These are phyloP conservation scores for Drosophila sulfurigaster DNA, from an alignment of 1,140 invertebrate species.

Conservation along the genomic window DNA sequence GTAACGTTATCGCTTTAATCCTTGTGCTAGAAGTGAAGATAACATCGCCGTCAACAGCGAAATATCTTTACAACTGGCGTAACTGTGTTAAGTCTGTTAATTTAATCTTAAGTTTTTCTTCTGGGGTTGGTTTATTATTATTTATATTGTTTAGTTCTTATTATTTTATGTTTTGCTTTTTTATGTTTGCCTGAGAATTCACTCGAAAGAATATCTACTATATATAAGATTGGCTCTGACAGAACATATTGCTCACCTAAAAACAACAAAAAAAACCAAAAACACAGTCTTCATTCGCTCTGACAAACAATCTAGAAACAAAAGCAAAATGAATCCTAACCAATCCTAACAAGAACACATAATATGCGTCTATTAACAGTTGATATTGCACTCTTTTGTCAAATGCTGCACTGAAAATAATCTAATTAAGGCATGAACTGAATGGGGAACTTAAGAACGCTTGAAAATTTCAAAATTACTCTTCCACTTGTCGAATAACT, in stretches of 20 bases:
- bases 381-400: conserved; percentile 4
- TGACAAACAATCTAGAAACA: conserved; percentile 7
- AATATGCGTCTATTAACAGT: not conserved
- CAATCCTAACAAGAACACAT: conserved; percentile 11
- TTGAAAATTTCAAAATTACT: not conserved
- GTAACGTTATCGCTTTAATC: conserved; percentile 3
- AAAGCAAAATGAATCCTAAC: not conserved
- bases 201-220: conserved; percentile 9
- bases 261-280: conserved; percentile 15
- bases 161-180: conserved; percentile 30
- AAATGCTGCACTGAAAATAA: conserved; percentile 2
- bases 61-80: not conserved
- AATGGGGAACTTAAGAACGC: conserved; percentile 1
- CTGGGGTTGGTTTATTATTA: conserved; percentile 14
- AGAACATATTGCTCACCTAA: conserved; percentile 29
- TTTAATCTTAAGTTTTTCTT: conserved; percentile 9
- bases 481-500: not conserved
- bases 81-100: conserved; percentile 2
- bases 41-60: not conserved
- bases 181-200: conserved; percentile 38
- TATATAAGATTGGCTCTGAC: conserved; percentile 27
- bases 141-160: conserved; percentile 8
- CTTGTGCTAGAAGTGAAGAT: conserved; percentile 13
- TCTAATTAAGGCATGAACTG: conserved; percentile 17
- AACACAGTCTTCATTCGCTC: conserved; percentile 14